Percentiles rank a stretch among this genome's conserved stretches.
Conservation (phyloP, 2,888 invertebrate genomes). For the Mesorhabditis sp. region DNA sequence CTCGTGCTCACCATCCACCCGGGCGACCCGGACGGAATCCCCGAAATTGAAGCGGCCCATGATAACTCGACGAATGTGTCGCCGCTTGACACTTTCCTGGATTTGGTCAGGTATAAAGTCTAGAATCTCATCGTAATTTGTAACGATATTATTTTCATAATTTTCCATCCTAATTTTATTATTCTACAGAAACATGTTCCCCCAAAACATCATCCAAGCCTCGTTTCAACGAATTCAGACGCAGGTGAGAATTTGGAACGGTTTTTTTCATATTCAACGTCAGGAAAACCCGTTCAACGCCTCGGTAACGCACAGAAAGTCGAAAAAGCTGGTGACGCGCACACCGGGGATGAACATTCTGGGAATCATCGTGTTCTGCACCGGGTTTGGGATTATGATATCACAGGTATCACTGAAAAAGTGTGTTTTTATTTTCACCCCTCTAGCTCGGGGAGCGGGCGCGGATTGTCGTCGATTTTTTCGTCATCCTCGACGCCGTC, state of each 20-base stretch:
- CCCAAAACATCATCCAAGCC: conserved; percentile 87
- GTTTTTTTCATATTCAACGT: conserved; percentile 8
- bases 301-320: conserved; percentile 18
- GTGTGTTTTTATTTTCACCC: conserved; percentile 15
- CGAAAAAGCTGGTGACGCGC: conserved; percentile 25
- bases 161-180: neutral
- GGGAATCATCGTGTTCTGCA: conserved; percentile 83
- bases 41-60: conserved; percentile 34
- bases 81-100: conserved; percentile 76
- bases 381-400: conserved; percentile 84
- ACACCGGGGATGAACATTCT: conserved; percentile 66
- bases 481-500: conserved; percentile 81
- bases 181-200: conserved; percentile 76
- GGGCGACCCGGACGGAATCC: conserved; percentile 62
- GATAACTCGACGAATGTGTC: conserved; percentile 37
- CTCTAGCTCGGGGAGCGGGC: conserved; percentile 65
- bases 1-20: conserved; percentile 69
- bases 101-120: conserved; percentile 75
- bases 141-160: neutral
- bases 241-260: too few relatives aligned
- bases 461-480: conserved; percentile 71
- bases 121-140: too few relatives aligned
- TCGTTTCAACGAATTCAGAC: conserved; percentile 58
- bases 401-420: conserved; percentile 71
- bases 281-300: conserved; percentile 33